phyloP scores from a whole-genome alignment of 2,797 vertebrate species.

The Eidolon dupreanum region DNA sequence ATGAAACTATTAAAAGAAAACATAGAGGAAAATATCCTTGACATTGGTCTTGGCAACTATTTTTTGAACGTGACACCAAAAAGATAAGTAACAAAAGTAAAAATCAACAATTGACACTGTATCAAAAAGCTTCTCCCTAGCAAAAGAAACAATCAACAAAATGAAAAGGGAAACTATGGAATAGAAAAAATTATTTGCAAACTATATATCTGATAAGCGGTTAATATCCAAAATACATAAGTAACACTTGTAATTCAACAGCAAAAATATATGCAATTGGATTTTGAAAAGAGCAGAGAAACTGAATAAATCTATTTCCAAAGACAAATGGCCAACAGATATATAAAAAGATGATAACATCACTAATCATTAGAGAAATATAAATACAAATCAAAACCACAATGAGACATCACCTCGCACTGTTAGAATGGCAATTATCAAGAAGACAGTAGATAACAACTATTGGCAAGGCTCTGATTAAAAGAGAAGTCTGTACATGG shows the following conservation, averaged over 20 bases:
- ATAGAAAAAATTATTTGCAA: background rate
- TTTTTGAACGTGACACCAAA: background rate
- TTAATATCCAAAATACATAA: background rate
- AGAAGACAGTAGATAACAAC: background rate
- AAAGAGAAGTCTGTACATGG: background rate
- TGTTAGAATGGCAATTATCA: background rate
- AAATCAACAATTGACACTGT: background rate
- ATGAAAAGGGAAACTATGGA: background rate
- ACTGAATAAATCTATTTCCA: background rate
- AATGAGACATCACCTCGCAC: background rate
- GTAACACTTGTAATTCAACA: background rate
- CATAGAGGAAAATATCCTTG: background rate
- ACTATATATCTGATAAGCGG: background rate
- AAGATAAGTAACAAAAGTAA: background rate
- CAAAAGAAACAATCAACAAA: background rate
- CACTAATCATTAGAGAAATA: background rate
- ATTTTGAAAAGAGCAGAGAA: background rate
- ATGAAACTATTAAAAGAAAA: background rate
- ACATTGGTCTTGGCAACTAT: background rate
- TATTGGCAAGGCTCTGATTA: background rate
- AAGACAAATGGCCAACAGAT: background rate
- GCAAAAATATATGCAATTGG: background rate
- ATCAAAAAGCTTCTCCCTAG: background rate
- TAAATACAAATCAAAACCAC: background rate
- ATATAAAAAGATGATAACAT: background rate